Base-by-base conservation (phyloP, 2,888 invertebrate species). In the Campaea margaritaria region DNA sequence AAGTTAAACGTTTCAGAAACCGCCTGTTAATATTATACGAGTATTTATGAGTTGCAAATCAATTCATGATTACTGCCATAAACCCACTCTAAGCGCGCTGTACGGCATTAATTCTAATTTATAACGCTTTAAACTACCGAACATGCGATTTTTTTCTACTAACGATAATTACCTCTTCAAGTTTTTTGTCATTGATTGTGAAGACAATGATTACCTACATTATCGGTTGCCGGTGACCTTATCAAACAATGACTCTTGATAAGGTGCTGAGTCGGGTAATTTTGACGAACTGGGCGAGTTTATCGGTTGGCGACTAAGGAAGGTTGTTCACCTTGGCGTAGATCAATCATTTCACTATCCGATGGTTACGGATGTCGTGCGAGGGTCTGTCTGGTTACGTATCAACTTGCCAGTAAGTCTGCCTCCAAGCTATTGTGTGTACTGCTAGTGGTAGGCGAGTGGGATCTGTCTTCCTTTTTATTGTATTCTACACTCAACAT, bases 251-350 rank as follows among this genome's bases (percentile, higher is more conserved):
- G 77, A 77, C 77, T 73, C 50, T 61, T 72, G 76, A 76, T 73
- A 73, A 59, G 31, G 21, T 49, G 58, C 63, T 66, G 68, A 65
- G 47, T 58, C 56, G 67, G 67, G 62, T 65, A 53, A 76, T 78
- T 21, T 79, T 79, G 72, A 66, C 69, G 66, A 74, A 76, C 82
- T 79, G 75, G 75, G 69, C 66, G 73, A 80, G 76, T 79, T 82
- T 75, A 81, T 73, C 74, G 64, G 64, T 59, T 58, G 68, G 52
- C 61, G 62, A 59, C 62, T 73, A 75, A 75, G 80, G 76, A 79
- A 82, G 87, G 83, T 86, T 85, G 59, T 86, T 89, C 85, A 90
- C 88, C 89, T 77, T 75, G 67, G 76, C 78, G 67, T 77, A 70
- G 75, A 76, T 69, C 78, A 78, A 70, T 70, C 68, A 73, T 78